A percentile compares a stretch with the other conserved stretches of the same genome.
phyloP scores from a whole-genome alignment of 1,140 invertebrate species.

The Plodia interpunctella region DNA sequence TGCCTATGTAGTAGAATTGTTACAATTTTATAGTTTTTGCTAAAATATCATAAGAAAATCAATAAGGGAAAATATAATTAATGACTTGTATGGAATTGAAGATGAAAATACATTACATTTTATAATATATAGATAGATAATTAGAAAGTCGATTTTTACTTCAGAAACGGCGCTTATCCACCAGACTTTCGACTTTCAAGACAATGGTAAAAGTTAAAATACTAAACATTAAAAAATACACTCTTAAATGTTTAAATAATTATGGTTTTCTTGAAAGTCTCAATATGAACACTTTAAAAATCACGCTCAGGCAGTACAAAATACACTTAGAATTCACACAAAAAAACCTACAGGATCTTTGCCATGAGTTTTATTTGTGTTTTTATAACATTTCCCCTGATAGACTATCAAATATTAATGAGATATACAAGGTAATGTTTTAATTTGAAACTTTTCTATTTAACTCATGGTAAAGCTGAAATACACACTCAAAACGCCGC shows the following conservation, averaged over 20 bases:
- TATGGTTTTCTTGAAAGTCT: constrained; percentile 9
- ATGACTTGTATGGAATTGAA: too few relatives aligned
- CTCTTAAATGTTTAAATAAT: background rate
- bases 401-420: too few relatives aligned
- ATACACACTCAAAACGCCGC: background rate
- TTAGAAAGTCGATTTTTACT: background rate
- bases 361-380: constrained; percentile 6
- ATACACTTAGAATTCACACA: constrained; percentile 1
- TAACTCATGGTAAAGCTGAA: constrained; percentile 3
- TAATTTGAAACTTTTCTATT: background rate
- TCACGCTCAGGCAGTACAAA: constrained; percentile 8
- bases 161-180: constrained; percentile 10
- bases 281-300: constrained; percentile 7
- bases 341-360: constrained; percentile 1
- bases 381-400: background rate
- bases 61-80: too few relatives aligned
- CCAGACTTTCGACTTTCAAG: constrained; percentile 8
- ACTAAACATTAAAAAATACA: too few relatives aligned
- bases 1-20: too few relatives aligned
- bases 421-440: background rate
- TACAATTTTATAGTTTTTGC: too few relatives aligned
- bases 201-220: background rate
- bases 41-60: too few relatives aligned
- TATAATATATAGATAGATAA: background rate
- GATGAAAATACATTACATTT: too few relatives aligned